These are phyloP conservation scores for Hydrozoanthus gracilis DNA, from an alignment of 92 coral and sea anemone species.

Conservation along the genomic window DNA sequence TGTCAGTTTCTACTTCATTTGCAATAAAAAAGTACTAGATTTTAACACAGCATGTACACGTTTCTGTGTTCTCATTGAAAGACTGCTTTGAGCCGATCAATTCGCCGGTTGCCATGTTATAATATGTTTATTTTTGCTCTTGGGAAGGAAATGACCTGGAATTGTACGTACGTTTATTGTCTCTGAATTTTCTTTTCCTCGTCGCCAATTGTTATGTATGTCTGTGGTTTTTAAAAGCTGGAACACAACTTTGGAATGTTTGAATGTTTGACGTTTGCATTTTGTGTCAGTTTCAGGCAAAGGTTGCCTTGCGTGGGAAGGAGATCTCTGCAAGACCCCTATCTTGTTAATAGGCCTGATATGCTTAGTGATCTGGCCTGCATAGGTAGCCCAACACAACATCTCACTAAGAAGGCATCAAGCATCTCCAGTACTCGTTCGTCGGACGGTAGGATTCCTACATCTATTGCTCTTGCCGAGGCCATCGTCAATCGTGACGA, in stretches of 20 bases:
- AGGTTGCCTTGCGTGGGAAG: too few relatives aligned
- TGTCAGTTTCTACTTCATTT: background rate
- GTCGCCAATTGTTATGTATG: constrained; percentile 3
- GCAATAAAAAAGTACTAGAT: background rate
- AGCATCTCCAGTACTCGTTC: background rate
- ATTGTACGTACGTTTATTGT: background rate
- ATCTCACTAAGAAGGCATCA: background rate
- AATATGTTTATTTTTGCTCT: background rate
- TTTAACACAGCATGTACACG: background rate
- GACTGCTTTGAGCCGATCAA: background rate
- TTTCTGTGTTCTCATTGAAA: background rate
- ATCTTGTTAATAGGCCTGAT: too few relatives aligned
- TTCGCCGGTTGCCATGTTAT: background rate
- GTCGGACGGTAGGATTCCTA: background rate
- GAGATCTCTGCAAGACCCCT: too few relatives aligned
- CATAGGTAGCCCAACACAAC: too few relatives aligned
- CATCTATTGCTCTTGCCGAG: background rate
- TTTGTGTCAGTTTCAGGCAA: too few relatives aligned
- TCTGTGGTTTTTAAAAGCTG: too few relatives aligned
- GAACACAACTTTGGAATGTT: too few relatives aligned
- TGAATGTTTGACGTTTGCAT: too few relatives aligned
- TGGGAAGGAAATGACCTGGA: background rate
- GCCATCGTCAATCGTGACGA: background rate
- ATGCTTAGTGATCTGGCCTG: too few relatives aligned
- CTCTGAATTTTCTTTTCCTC: background rate